A percentile compares a stretch with the other conserved stretches of the same genome.
These are phyloP conservation scores for Lepus oiostolus DNA, from an alignment of 2,797 vertebrate species.

Conservation along the genomic window DNA sequence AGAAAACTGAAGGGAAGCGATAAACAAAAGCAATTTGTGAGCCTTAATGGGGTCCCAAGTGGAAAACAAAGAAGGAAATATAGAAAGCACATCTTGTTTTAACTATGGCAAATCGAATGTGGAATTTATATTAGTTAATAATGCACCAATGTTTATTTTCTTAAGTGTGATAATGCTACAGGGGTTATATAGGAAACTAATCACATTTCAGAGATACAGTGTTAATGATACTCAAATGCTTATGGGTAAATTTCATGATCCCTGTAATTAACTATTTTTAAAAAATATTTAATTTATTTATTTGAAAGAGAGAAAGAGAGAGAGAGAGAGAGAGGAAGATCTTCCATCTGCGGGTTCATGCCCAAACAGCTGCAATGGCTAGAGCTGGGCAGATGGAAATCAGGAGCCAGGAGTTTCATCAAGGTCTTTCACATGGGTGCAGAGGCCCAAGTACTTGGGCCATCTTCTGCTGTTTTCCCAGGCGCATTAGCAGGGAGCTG, in stretches of 20 bases:
- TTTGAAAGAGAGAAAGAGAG: no score
- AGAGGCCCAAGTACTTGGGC: no score
- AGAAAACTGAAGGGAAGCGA: background rate
- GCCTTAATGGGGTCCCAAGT: background rate
- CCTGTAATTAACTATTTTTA: background rate
- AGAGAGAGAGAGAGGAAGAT: no score
- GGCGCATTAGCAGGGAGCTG: no score
- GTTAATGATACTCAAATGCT: background rate
- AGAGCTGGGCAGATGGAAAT: no score
- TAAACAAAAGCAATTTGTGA: background rate
- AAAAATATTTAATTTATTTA: no score
- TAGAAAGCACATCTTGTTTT: background rate
- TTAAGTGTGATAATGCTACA: background rate
- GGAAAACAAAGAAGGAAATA: background rate
- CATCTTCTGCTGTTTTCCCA: no score
- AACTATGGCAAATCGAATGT: background rate
- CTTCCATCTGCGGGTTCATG: no score
- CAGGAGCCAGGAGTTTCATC: no score
- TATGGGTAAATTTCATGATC: background rate
- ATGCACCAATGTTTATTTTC: background rate
- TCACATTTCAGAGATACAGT: background rate
- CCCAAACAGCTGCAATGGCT: no score
- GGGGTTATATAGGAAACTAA: background rate
- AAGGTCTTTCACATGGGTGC: no score
- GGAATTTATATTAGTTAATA: background rate